These are phyloP conservation scores for Leptopilina clavipes DNA, from an alignment of 1,140 invertebrate genomes.

Conservation along the genomic window DNA sequence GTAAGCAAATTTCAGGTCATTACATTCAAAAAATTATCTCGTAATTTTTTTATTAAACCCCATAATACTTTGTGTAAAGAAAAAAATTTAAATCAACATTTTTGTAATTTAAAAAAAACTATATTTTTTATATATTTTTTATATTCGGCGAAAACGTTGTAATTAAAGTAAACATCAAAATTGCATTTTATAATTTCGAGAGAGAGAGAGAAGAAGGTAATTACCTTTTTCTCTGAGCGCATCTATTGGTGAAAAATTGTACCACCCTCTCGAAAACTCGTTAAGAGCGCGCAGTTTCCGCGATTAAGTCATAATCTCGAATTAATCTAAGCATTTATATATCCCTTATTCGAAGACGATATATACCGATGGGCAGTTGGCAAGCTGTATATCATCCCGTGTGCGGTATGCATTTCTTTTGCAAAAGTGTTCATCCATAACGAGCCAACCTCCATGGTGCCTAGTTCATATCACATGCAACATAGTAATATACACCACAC, in stretches of 20 bases:
- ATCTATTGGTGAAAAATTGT: constrained; percentile 1
- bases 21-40: constrained; percentile 11
- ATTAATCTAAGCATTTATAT: constrained; percentile 59
- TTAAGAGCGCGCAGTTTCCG: constrained; percentile 54
- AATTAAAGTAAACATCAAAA: constrained; percentile 1
- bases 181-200: neutral
- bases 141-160: too few relatives aligned
- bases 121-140: too few relatives aligned
- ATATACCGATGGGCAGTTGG: constrained; percentile 36
- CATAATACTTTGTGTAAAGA: neutral
- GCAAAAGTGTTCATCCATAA: constrained; percentile 44
- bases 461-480: constrained; percentile 40
- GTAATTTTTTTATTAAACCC: neutral
- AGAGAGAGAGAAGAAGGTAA: neutral
- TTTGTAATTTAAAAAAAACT: neutral
- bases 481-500: constrained; percentile 42
- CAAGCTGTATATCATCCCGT: constrained; percentile 50
- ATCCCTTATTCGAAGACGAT: constrained; percentile 39
- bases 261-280: constrained; percentile 50
- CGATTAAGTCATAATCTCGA: constrained; percentile 57
- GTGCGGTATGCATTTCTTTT: constrained; percentile 45
- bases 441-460: constrained; percentile 43
- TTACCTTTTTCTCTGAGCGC: neutral
- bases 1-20: constrained; percentile 9
- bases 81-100: neutral